Evolutionary conservation across 2,888 invertebrate genomes (phyloP), one percentile per base, ranked within the genome.

Genomic region (Linnaemya tessellans): DNA sequence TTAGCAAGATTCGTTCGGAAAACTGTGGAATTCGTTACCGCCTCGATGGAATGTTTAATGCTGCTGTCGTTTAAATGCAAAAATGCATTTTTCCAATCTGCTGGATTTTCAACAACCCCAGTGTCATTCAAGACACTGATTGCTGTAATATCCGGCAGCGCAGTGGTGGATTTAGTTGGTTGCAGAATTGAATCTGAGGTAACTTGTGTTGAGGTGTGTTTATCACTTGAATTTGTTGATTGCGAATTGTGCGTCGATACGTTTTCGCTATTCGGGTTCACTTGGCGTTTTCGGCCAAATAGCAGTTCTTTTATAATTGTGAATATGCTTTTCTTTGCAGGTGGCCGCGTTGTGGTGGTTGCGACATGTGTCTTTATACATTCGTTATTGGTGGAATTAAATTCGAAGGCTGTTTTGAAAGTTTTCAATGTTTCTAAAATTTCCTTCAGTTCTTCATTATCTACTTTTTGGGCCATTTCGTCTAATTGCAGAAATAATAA

Each of bases 341-440:
- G 2, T 25, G 18, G 7, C 9, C 4, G 49, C 49, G 49, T 1
- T n/a, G 38, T 38, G 10, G 38, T 13, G 20, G 13, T 25, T n/a
- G 25, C 3, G 3, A 3, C 0, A 15, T 58, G 8, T 30, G 18
- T 20, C 1, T 11, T 20, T 49, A 15, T 9, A 13, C 13, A 13
- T 13, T 46, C 43, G 20, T 25, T 56, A 15, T 25, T 30, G 13
- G 38, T 22, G 20, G 11, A 38, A 35, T 15, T 10, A 0, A 30
- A 56, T 25, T 46, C 5, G 18, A 62, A 15, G 8, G 60, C 38
- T 8, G 68, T 38, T 11, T 51, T 46, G 1, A 51, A 38, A 15
- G n/a, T 22, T 41, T 62, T 70, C n/a, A 79, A n/a, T 11, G 70
- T 51, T 20, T 70, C 22, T n/a, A 79, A 41, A 9, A 70, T 62